Evolutionary conservation across 2,113 vertebrate species (phyloP).

Genomic region (Eurystomus gularis): DNA sequence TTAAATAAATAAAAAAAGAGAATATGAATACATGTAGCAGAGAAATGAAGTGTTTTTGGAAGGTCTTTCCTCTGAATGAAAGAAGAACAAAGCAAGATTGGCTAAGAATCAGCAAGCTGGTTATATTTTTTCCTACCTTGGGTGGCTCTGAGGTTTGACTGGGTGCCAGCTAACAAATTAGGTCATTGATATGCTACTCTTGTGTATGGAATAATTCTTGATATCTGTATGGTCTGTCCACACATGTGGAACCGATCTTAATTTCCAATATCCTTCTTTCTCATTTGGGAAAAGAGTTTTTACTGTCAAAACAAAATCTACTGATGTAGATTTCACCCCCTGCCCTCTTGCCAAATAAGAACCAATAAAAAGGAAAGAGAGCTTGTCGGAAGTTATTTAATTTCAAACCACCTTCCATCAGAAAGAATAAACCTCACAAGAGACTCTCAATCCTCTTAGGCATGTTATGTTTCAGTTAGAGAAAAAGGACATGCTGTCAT

Average conservation of each 20-base stretch:
- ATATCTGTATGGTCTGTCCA: background rate
- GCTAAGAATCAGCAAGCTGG: background rate
- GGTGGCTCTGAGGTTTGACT: constrained; percentile 38
- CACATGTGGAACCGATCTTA: background rate
- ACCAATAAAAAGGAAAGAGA: background rate
- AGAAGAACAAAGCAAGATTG: constrained; percentile 18
- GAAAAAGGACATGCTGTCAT: background rate
- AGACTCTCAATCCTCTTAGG: background rate
- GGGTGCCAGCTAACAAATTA: constrained; percentile 49
- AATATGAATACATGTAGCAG: background rate
- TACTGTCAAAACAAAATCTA: background rate
- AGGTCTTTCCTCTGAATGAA: constrained; percentile 12
- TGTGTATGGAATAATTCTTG: background rate
- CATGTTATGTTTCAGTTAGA: background rate
- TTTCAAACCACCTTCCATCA: background rate
- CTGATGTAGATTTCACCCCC: background rate
- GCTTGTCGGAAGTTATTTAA: background rate
- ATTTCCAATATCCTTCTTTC: constrained; percentile 5
- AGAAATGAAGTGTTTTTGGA: constrained; percentile 40
- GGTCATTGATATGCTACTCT: background rate
- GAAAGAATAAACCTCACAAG: background rate
- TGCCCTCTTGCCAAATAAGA: background rate
- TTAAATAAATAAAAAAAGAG: constrained; percentile 24
- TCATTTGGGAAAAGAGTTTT: background rate
- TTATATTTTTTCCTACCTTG: constrained; percentile 25